Conservation (phyloP, 2,797 vertebrate species). For the Parauchenoglanis punctatus region DNA sequence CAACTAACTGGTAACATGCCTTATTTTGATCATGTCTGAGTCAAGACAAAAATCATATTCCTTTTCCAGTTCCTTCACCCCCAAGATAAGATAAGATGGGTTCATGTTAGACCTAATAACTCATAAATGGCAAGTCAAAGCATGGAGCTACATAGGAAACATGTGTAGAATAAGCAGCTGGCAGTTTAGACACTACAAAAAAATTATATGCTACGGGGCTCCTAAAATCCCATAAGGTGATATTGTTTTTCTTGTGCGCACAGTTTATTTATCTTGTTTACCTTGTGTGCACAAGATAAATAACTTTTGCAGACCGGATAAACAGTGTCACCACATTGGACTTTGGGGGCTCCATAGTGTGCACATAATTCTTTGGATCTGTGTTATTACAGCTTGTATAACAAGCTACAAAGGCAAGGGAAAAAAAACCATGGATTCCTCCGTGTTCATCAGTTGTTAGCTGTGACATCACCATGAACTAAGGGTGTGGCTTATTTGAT, state of each 20-base stretch:
- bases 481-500: background rate
- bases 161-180: background rate
- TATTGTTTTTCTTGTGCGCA: too few relatives aligned
- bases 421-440: too few relatives aligned
- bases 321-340: too few relatives aligned
- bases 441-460: background rate
- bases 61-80: background rate
- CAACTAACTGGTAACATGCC: background rate
- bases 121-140: too few relatives aligned
- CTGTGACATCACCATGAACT: background rate
- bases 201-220: too few relatives aligned
- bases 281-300: too few relatives aligned
- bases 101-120: background rate
- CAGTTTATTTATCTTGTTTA: too few relatives aligned
- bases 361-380: background rate
- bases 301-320: too few relatives aligned
- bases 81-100: background rate
- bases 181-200: background rate
- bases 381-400: background rate
- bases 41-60: background rate
- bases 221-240: too few relatives aligned
- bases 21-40: background rate
- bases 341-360: too few relatives aligned
- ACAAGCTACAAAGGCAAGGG: background rate
- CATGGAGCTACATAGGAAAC: too few relatives aligned